These are phyloP conservation scores for Aphelocoma coerulescens DNA, from an alignment of 2,113 vertebrate species.

Conservation along the genomic window DNA sequence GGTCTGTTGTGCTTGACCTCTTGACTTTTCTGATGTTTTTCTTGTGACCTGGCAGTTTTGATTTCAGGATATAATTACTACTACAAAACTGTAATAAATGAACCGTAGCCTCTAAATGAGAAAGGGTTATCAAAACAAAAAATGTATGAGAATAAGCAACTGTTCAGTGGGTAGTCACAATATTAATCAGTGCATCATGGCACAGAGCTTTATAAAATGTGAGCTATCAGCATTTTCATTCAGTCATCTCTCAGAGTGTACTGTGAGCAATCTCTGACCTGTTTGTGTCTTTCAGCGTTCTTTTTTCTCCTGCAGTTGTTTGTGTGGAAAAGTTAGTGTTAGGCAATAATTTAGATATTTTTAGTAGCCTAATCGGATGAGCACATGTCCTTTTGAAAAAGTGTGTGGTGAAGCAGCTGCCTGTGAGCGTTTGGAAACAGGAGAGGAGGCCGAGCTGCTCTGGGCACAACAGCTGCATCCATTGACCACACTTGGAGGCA, in stretches of 20 bases:
- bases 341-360: conserved; percentile 32
- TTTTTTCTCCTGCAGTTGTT: not conserved
- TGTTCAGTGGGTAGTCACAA: not conserved
- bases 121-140: not conserved
- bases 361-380: conserved; percentile 54
- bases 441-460: not conserved
- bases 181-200: not conserved
- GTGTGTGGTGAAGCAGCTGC: not conserved
- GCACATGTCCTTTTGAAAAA: not conserved
- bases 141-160: not conserved
- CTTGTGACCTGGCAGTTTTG: not conserved
- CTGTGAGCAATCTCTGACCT: not conserved
- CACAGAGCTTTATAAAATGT: not conserved
- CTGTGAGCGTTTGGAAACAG: not conserved
- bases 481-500: not conserved
- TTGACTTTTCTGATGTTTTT: not conserved
- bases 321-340: not conserved
- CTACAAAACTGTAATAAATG: not conserved
- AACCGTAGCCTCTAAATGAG: not conserved
- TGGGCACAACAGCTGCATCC: conserved; percentile 13
- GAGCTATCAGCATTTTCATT: not conserved
- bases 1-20: not conserved
- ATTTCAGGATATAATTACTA: not conserved
- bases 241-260: not conserved
- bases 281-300: not conserved